These are phyloP conservation scores for Spheniscus mendiculus DNA, from an alignment of 2,113 vertebrate species.

Conservation along the genomic window DNA sequence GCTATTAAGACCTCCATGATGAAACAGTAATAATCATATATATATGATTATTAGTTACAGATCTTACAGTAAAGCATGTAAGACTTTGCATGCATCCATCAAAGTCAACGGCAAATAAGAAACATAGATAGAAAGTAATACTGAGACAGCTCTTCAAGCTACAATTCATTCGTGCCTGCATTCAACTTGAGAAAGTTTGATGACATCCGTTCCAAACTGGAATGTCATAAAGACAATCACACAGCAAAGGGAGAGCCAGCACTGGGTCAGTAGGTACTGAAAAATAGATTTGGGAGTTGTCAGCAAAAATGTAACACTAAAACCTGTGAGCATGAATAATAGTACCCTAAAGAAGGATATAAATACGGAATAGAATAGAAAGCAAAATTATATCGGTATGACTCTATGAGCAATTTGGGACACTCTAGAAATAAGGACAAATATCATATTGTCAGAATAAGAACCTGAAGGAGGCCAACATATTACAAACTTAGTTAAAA, in stretches of 20 bases:
- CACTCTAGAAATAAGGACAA: constrained; percentile 5
- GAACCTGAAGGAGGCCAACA: background rate
- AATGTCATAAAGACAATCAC: constrained; percentile 12
- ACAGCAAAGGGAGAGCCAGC: constrained; percentile 48
- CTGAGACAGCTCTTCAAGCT: background rate
- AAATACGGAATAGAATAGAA: background rate
- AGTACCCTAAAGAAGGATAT: constrained; percentile 39
- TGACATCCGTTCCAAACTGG: background rate
- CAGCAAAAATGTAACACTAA: constrained; percentile 54
- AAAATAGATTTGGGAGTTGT: constrained; percentile 53
- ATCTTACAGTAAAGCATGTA: background rate
- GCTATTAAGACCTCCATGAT: background rate
- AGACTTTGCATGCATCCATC: background rate
- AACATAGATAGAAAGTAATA: background rate
- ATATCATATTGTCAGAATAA: background rate
- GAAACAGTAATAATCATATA: background rate
- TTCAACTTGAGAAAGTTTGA: background rate
- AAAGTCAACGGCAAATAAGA: background rate
- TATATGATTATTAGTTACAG: background rate
- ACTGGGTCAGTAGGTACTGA: constrained; percentile 50
- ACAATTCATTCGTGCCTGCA: background rate
- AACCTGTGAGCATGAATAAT: constrained; percentile 42
- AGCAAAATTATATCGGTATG: background rate
- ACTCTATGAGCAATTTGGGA: background rate
- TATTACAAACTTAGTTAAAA: background rate